These are phyloP conservation scores for Ranitomeya imitator DNA, from an alignment of 2,113 vertebrate species.

Conservation along the genomic window DNA sequence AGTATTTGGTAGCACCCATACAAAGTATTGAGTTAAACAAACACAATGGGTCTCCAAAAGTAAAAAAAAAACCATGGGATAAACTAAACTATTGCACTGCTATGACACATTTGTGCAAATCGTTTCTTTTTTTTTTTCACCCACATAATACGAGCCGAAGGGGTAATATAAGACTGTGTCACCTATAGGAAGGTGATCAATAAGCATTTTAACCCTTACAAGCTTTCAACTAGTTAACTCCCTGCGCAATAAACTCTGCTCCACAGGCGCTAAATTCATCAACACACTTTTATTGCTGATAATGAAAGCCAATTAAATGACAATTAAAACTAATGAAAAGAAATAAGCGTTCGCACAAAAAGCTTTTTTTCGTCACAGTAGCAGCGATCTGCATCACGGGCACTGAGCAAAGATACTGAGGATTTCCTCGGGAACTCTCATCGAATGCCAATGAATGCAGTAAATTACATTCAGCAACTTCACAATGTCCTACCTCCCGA, in stretches of 20 bases:
- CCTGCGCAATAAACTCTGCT: background rate
- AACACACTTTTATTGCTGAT: background rate
- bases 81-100: no score
- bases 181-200: background rate
- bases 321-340: slow-evolving; percentile 24
- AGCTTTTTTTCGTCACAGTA: background rate
- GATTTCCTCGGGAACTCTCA: background rate
- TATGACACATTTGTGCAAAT: background rate
- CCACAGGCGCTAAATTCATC: background rate
- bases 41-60: background rate
- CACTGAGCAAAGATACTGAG: background rate
- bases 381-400: background rate
- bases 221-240: background rate
- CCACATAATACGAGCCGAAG: background rate
- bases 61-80: no score
- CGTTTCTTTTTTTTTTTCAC: background rate
- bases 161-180: background rate
- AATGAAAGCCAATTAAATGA: background rate
- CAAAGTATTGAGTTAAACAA: background rate
- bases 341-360: slow-evolving; percentile 2
- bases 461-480: background rate
- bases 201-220: background rate
- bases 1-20: background rate
- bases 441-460: background rate
- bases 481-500: background rate